Conservation (phyloP, 2,888 invertebrate genomes). For the Brenthis ino region DNA sequence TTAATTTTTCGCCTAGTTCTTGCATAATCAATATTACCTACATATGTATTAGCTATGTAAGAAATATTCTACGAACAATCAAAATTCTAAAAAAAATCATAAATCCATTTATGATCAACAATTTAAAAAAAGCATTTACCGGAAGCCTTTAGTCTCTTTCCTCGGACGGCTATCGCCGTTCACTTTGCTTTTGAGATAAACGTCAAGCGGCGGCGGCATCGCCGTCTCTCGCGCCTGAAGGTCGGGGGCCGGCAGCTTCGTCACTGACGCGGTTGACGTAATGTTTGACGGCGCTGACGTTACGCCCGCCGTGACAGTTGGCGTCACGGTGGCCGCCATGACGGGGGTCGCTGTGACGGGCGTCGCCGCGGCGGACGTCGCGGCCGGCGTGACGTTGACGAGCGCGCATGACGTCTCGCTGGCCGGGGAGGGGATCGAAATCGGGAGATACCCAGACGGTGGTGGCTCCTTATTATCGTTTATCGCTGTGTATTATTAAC, state of each 20-base stretch:
- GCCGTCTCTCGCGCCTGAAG: slow-evolving; percentile 26
- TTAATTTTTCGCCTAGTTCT: too few relatives aligned
- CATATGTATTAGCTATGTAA: neutral
- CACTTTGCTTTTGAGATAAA: slow-evolving; percentile 45
- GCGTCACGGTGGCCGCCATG: slow-evolving; percentile 26
- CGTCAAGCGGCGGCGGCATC: slow-evolving; percentile 44
- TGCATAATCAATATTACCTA: too few relatives aligned
- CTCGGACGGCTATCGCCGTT: slow-evolving; percentile 68
- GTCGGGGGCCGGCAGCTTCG: slow-evolving; percentile 29
- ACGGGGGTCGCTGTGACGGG: slow-evolving; percentile 3
- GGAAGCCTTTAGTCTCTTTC: slow-evolving; percentile 68
- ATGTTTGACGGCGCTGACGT: slow-evolving; percentile 36
- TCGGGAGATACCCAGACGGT: slow-evolving; percentile 29
- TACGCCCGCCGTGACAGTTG: slow-evolving; percentile 30
- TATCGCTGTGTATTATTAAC: neutral
- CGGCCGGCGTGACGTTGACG: slow-evolving; percentile 38
- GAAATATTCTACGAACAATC: neutral
- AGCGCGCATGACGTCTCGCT: slow-evolving; percentile 32
- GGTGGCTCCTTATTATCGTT: slow-evolving; percentile 3
- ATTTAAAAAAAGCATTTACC: slow-evolving; percentile 55
- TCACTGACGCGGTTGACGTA: slow-evolving; percentile 36
- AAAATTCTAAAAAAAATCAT: neutral
- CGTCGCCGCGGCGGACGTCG: slow-evolving; percentile 41
- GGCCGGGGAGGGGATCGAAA: slow-evolving; percentile 38
- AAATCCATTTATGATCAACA: neutral